phyloP scores from a whole-genome alignment of 30 jellyfish, hydroid and myxozoan genomes.

The Clytia hemisphaerica region DNA sequence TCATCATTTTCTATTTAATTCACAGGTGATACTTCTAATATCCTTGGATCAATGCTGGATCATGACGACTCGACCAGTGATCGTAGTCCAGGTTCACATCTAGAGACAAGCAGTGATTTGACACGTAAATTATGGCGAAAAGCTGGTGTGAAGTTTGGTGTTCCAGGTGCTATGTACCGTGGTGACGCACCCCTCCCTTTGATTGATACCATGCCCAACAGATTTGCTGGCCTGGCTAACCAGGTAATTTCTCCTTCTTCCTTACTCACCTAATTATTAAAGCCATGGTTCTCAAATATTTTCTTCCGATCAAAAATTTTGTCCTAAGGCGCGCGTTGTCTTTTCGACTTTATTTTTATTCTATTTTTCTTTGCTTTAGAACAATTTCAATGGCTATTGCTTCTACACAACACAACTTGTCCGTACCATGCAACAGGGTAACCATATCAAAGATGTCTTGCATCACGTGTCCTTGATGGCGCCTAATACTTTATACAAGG shows the following conservation, averaged over 20 bases:
- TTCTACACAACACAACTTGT: background rate
- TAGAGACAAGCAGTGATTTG: conserved; percentile 34
- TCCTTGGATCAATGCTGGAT: conserved; percentile 50
- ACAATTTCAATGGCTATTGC: background rate
- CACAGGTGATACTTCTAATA: conserved; percentile 44
- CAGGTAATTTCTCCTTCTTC: background rate
- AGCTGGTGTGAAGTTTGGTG: conserved; percentile 49
- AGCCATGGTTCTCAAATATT: background rate
- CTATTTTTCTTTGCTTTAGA: background rate
- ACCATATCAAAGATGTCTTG: conserved; percentile 35
- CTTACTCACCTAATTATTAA: background rate
- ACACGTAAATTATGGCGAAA: conserved; percentile 56
- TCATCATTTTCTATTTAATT: too few relatives aligned
- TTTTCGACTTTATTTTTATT: background rate
- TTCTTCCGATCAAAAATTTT: background rate
- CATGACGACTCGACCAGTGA: conserved; percentile 58
- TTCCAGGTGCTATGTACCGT: conserved; percentile 89
- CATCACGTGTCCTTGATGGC: conserved; percentile 21
- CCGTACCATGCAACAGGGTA: conserved; percentile 1
- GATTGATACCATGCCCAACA: conserved; percentile 4
- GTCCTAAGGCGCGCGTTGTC: background rate
- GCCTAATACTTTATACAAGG: conserved; percentile 13
- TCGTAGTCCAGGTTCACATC: conserved; percentile 60
- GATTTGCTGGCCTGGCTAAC: background rate
- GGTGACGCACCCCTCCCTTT: conserved; percentile 68